Base-by-base conservation (phyloP, 2,797 vertebrate genomes). In the Vultur gryphus region DNA sequence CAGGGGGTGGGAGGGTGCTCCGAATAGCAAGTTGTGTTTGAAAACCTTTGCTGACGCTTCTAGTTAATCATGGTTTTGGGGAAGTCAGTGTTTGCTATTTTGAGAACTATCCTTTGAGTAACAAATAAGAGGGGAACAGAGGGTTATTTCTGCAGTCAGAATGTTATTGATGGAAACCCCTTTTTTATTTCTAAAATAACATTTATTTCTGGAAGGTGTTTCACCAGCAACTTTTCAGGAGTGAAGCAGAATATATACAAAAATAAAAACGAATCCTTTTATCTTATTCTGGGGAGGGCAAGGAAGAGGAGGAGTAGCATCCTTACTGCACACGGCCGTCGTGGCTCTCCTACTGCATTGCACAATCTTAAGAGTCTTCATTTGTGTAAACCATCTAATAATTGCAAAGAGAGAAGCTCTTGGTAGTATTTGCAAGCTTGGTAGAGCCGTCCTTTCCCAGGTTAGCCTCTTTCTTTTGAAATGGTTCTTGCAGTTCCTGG, bases 281-380 rank as follows among this genome's bases (percentile, higher is more conserved):
- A 44, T 66, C n/a, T 93, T 26, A 2, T 79, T 28, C 59, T 54
- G 20, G 23, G 58, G 71, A 57, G 37, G 46, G 65, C 70, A 49
- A 70, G 71, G 52, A 76, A 54, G 81, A 64, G 66, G 66, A 72
- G 76, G 25, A 87, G 73, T 9, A 84, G 59, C 61, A 54, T 81
- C 84, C 46, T 33, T 24, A 5, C 61, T 44, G 39, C 2, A 4
- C 52, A 3, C 0, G 3, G 9, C n/a, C 9, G 0, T 19, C 61
- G 55, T 52, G 78, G 70, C 61, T 88, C 37, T 58, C 59, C 72
- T 69, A 2, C 52, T 28, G 61, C 49, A 1, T n/a, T 82, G 65
- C 66, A 62, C 59, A 52, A 7, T 25, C 69, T 55, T 31, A 48
- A 72, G 59, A 43, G 37, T 33, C 52, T 91, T 84, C 28, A 5